Percentiles rank a stretch among this genome's conserved stretches.
Conservation (phyloP, 2,888 invertebrate species). For the Saturnia pavonia region DNA sequence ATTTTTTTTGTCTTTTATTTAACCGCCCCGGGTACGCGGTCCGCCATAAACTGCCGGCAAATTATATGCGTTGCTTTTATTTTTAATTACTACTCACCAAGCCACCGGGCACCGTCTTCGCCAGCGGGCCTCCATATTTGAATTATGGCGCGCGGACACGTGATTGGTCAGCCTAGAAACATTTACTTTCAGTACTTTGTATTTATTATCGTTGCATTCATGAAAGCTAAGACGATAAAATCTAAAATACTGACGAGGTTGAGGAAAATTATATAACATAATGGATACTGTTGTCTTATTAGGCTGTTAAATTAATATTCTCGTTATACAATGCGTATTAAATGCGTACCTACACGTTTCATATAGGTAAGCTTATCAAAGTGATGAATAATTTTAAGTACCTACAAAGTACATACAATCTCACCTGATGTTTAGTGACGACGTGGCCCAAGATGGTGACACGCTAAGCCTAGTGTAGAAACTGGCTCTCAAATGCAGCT, state of each 20-base stretch:
- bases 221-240: slow-evolving; percentile 48
- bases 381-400: too few relatives aligned
- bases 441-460: too few relatives aligned
- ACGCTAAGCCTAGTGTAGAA: too few relatives aligned
- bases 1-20: slow-evolving; percentile 55
- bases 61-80: slow-evolving; percentile 76
- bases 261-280: not conserved
- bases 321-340: too few relatives aligned
- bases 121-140: slow-evolving; percentile 76
- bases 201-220: slow-evolving; percentile 47
- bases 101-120: slow-evolving; percentile 77
- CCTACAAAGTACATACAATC: too few relatives aligned
- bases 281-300: not conserved
- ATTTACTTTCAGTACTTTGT: slow-evolving; percentile 17
- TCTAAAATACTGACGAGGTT: slow-evolving; percentile 34
- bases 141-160: slow-evolving; percentile 73
- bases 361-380: too few relatives aligned
- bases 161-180: slow-evolving; percentile 62
- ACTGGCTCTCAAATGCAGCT: too few relatives aligned
- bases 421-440: too few relatives aligned
- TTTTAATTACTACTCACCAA: slow-evolving; percentile 72
- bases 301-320: not conserved
- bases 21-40: slow-evolving; percentile 50
- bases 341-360: too few relatives aligned
- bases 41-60: slow-evolving; percentile 75